Evolutionary conservation across 2,797 vertebrate species (phyloP).

Genomic region (Ambastaia sidthimunki): DNA sequence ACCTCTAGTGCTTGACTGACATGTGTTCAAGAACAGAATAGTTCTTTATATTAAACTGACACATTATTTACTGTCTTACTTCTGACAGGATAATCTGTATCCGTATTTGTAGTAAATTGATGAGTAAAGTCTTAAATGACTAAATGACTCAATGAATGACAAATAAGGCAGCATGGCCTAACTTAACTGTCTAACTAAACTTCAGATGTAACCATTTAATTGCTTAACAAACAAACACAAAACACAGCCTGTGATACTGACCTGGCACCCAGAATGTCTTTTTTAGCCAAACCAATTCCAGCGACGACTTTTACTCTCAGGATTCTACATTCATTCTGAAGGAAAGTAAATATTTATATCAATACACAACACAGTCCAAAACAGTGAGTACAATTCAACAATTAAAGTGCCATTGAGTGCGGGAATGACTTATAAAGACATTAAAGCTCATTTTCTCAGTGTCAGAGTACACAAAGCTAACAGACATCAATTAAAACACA

Average conservation of each 20-base stretch:
- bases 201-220: neutral
- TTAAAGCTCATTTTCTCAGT: no score
- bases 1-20: no score
- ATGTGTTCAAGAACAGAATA: no score
- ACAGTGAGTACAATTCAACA: neutral
- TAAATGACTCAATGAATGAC: no score
- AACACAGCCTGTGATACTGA: constrained; percentile 67
- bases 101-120: no score
- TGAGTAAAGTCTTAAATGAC: no score
- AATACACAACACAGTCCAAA: neutral
- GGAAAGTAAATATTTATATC: constrained; percentile 12
- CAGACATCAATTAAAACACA: neutral
- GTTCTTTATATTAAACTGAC: no score
- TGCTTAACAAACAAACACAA: neutral
- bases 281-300: constrained; percentile 93
- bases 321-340: constrained; percentile 84
- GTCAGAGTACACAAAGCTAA: neutral
- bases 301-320: constrained; percentile 89
- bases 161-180: no score
- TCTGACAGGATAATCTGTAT: no score
- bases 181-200: neutral
- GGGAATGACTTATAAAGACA: neutral
- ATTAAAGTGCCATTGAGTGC: no score
- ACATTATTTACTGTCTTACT: no score
- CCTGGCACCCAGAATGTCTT: constrained; percentile 96